Evolutionary conservation across 2,797 vertebrate genomes (phyloP), one percentile per base, ranked within the genome.

Genomic region (Loriculus beryllinus): DNA sequence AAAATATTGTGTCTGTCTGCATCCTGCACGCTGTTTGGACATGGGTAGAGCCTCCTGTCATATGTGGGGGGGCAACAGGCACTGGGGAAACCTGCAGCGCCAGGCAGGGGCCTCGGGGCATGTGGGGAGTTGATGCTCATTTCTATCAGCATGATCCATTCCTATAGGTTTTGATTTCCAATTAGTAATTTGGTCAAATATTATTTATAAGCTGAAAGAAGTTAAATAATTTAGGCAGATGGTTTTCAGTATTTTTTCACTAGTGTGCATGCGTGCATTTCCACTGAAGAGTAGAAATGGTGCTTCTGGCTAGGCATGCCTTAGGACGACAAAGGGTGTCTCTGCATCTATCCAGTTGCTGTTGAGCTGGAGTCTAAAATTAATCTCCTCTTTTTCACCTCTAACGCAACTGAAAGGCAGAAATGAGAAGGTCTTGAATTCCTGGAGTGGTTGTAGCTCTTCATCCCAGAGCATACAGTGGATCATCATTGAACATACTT

Each of bases 51-150:
- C 60, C 56, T 43, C 15, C 33, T 35, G 6, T 40, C 25, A 0
- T 67, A 35, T 0, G 0, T 17, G 40, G 19, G 26, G 42, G 14
- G 25, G 12, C n/a, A 19, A 9, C 6, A 12, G 68, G 37, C 3
- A 7, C 68, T n/a, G 40, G 12, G 26, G 42, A 10, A 52, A 47
- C 16, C 56, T 39, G 26, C 20, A 40, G 43, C 22, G 0, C 14
- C 5, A 23, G 71, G n/a, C 26, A 49, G 20, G 1, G 3, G 2
- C 26, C 67, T 47, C 0, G 1, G 42, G 43, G 9, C 2, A 0
- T 0, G 0, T 21, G 20, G 26, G 48, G 39, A 70, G 42, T 76
- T 39, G 13, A 42, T 22, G 14, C 42, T 60, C 1, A 0, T 80
- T 80, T 60, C 23, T 59, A n/a, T 29, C 16, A 63, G 37, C 2